Base-by-base conservation (phyloP, 2,113 vertebrate genomes). In the Pangasianodon gigas region DNA sequence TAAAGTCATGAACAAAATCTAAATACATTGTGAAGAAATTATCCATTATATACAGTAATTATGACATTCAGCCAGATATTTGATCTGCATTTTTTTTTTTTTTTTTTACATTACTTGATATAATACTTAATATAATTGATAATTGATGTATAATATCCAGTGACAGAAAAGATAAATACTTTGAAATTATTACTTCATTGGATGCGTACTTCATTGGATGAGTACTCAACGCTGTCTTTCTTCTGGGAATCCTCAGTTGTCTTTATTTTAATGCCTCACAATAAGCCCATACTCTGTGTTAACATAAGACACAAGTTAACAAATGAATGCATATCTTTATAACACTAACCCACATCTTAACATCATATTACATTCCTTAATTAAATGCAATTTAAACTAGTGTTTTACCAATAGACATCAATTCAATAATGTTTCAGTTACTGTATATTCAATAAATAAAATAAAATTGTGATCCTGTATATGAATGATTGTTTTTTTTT, bases 181-280 rank as follows among this genome's bases (percentile, higher is more conserved):
- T 29, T 69, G n/a, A 29, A 14, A 69, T n/a, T 69, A 69, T 32
- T 69, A 69, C 10, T n/a, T 69, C 18, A 32, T 14, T n/a, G 11
- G 65, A 69, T 65, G 24, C 24, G n/a, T 69, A 69, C 10, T n/a
- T 69, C 18, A 32, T 14, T n/a, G 11, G 65, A 69, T 65, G 13
- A 74, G 37, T 74, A 69, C n/a, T 19, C 3, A 74, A 41, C 71
- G 37, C 32, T 37, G 13, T 71, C 37, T 21, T 74, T 19, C 37
- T 13, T 44, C 51, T 3, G 4, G 29, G 60, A 75, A 87, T 87
- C 37, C n/a, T 77, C 29, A 46, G 56, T 51, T 9, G 21, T 87
- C 86, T 87, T 29, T 41, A 69, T 65, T 84, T 84, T 77, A 56
- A 51, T 86, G 52, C 21, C 18, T 88, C 41, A 82, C 6, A 65